Evolutionary conservation across 2,797 vertebrate species (phyloP).

Genomic region (Phataginus tetradactyla): DNA sequence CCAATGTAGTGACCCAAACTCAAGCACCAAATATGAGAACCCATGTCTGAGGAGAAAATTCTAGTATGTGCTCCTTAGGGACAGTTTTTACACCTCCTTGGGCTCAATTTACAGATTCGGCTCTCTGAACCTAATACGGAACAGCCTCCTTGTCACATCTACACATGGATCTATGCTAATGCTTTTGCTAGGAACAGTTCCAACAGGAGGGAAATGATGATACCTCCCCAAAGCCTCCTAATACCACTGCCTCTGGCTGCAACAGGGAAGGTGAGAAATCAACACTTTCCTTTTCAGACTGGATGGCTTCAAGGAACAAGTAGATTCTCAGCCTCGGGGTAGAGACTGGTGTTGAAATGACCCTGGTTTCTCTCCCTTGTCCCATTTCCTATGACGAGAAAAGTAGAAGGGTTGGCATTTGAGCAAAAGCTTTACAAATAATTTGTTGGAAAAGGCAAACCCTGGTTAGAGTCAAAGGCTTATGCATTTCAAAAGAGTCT

Average conservation of each 20-base stretch:
- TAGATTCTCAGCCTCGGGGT: background rate
- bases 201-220: background rate
- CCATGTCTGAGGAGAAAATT: background rate
- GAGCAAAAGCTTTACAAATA: slow-evolving; percentile 66
- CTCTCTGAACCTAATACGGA: slow-evolving; percentile 10
- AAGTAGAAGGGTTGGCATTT: slow-evolving; percentile 15
- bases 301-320: background rate
- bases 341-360: background rate
- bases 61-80: background rate
- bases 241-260: slow-evolving; percentile 7
- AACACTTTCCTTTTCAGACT: background rate
- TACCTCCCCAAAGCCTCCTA: background rate
- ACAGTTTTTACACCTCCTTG: background rate
- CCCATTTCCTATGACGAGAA: background rate
- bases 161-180: background rate
- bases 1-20: background rate
- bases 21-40: background rate
- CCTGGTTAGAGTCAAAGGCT: slow-evolving; percentile 27
- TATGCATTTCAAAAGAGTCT: slow-evolving; percentile 55
- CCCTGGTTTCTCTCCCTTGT: background rate
- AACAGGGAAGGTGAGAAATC: background rate
- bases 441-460: slow-evolving; percentile 42
- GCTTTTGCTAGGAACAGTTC: background rate
- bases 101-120: background rate
- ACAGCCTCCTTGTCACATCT: slow-evolving; percentile 12